Evolutionary conservation across 2,113 vertebrate species (phyloP).

Genomic region (Gymnocephalus cernua): DNA sequence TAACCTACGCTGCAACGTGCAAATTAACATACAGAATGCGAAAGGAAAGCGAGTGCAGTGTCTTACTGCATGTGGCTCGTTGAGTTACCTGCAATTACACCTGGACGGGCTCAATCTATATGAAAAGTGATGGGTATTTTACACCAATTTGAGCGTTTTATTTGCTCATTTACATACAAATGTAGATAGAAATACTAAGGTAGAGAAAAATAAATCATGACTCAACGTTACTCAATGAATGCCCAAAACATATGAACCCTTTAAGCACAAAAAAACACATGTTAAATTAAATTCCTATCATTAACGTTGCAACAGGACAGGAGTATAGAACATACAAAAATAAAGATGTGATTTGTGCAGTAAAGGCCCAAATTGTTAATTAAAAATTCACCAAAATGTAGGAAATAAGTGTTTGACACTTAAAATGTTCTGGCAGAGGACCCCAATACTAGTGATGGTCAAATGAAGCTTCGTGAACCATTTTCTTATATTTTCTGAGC

Average conservation of each 20-base stretch:
- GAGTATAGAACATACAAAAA: too few relatives aligned
- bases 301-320: background rate
- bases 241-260: background rate
- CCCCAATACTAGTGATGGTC: too few relatives aligned
- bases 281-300: background rate
- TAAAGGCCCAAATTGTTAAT: too few relatives aligned
- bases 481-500: too few relatives aligned
- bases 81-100: constrained; percentile 11
- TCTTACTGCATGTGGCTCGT: background rate
- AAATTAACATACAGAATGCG: constrained; percentile 2
- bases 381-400: too few relatives aligned
- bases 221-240: background rate
- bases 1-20: background rate
- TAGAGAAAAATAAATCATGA: background rate
- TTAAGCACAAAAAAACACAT: background rate
- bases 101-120: background rate
- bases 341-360: too few relatives aligned
- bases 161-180: background rate
- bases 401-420: too few relatives aligned
- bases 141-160: background rate
- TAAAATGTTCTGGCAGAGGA: too few relatives aligned
- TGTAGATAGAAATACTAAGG: background rate
- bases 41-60: background rate
- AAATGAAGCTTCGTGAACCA: too few relatives aligned
- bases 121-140: background rate